Percentiles rank a stretch among this genome's conserved stretches.
These are phyloP conservation scores for Drosophila bifasciata DNA, from an alignment of 1,140 invertebrate species.

Conservation along the genomic window DNA sequence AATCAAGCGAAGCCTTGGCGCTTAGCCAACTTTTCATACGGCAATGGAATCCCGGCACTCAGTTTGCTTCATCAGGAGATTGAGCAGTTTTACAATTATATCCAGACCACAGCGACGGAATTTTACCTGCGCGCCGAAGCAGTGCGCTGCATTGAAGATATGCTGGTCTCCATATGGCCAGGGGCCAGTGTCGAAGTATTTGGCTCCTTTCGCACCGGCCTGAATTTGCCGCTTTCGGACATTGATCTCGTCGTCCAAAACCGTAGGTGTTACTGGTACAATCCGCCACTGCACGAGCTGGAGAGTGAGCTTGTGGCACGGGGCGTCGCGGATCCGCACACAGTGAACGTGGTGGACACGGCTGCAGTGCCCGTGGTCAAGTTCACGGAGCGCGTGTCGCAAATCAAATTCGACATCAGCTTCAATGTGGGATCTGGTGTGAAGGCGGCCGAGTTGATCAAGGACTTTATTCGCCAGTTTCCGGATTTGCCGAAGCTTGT, in stretches of 20 bases:
- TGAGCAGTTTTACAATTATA: conserved; percentile 60
- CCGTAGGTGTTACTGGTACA: conserved; percentile 15
- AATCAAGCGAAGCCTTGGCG: conserved; percentile 40
- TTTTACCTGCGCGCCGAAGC: conserved; percentile 41
- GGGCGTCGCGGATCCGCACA: conserved; percentile 21
- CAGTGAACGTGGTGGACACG: conserved; percentile 54
- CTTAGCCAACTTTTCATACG: conserved; percentile 32
- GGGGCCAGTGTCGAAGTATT: conserved; percentile 49
- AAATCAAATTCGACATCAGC: conserved; percentile 60
- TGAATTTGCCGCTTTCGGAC: conserved; percentile 55
- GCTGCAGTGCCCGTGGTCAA: conserved; percentile 62
- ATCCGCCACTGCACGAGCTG: conserved; percentile 34
- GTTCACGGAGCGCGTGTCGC: conserved; percentile 55
- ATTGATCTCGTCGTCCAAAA: conserved; percentile 50
- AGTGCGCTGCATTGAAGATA: conserved; percentile 44
- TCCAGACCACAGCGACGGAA: conserved; percentile 47
- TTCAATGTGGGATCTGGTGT: conserved; percentile 59
- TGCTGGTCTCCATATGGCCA: conserved; percentile 49
- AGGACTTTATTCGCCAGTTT: conserved; percentile 40
- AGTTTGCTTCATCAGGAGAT: conserved; percentile 52
- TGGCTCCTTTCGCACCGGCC: conserved; percentile 57
- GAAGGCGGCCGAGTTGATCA: conserved; percentile 54
- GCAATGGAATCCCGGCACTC: conserved; percentile 44
- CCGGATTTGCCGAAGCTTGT: conserved; percentile 64
- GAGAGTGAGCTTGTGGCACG: conserved; percentile 32